Evolutionary conservation across 2,113 vertebrate species (phyloP).

Genomic region (Danionella cerebrum): DNA sequence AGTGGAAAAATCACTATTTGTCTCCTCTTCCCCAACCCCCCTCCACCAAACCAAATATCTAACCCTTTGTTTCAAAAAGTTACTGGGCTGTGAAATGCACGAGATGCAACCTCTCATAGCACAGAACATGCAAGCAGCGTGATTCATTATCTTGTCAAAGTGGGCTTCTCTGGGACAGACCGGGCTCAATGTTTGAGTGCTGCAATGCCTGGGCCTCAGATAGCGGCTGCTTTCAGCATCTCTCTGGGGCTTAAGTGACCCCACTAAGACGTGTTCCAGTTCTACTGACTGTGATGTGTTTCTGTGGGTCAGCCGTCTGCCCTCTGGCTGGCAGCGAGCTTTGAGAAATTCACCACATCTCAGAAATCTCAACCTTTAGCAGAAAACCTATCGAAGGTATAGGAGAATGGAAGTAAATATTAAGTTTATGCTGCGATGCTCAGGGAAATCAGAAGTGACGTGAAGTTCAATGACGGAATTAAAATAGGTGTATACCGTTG

Average conservation of each 20-base stretch:
- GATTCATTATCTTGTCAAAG: conserved; percentile 69
- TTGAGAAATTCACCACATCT: conserved; percentile 3
- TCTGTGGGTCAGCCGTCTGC: conserved; percentile 3
- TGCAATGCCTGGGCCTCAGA: neutral
- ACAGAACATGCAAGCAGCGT: conserved; percentile 48
- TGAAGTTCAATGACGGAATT: neutral
- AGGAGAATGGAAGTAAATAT: conserved; percentile 6
- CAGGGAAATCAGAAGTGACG: neutral
- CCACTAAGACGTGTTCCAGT: conserved; percentile 15
- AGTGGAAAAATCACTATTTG: too few species aligned
- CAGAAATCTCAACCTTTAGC: neutral
- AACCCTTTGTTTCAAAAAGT: conserved; percentile 39
- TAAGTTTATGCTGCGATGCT: conserved; percentile 3
- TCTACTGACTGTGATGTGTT: conserved; percentile 1
- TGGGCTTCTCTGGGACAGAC: conserved; percentile 46
- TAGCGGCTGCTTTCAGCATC: conserved; percentile 8
- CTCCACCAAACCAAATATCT: neutral
- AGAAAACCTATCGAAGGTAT: conserved; percentile 31
- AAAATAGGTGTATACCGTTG: neutral
- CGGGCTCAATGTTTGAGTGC: conserved; percentile 20
- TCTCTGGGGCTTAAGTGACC: conserved; percentile 2
- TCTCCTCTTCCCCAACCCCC: neutral
- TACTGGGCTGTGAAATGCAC: conserved; percentile 64
- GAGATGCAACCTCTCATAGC: conserved; percentile 61
- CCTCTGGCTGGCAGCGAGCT: neutral